These are phyloP conservation scores for Tetrao urogallus DNA, from an alignment of 2,113 vertebrate genomes.

Conservation along the genomic window DNA sequence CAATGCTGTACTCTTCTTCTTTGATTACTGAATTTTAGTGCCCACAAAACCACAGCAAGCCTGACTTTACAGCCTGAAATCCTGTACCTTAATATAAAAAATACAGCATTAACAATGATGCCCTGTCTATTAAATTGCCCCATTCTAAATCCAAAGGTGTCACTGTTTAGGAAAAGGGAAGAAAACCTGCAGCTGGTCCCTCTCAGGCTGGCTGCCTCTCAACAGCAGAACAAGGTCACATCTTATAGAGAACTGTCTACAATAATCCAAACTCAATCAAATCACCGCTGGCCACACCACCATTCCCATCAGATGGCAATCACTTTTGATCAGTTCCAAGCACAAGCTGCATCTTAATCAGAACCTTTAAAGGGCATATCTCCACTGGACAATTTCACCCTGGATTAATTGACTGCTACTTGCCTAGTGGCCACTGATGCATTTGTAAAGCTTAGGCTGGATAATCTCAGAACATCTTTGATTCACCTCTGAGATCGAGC, in stretches of 20 bases:
- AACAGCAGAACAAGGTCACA: background rate
- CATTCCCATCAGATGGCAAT: background rate
- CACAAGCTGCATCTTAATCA: background rate
- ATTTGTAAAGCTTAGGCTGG: background rate
- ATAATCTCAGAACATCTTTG: background rate
- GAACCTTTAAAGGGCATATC: background rate
- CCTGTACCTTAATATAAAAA: background rate
- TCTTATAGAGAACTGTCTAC: background rate
- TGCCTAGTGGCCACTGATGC: background rate
- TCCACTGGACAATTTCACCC: background rate
- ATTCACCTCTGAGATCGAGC: background rate
- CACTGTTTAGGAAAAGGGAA: background rate
- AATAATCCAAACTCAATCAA: background rate
- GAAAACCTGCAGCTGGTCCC: background rate
- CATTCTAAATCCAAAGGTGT: background rate
- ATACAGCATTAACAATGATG: background rate
- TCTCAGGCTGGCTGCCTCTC: background rate
- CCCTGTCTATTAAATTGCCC: background rate
- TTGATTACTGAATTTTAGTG: background rate
- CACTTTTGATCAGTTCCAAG: background rate
- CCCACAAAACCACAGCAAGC: background rate
- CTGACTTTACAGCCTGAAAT: background rate
- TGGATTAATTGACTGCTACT: background rate
- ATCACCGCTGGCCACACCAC: background rate
- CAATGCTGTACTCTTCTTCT: background rate